Evolutionary conservation across 1,140 invertebrate genomes (phyloP).

Genomic region (Ceratina australensis): DNA sequence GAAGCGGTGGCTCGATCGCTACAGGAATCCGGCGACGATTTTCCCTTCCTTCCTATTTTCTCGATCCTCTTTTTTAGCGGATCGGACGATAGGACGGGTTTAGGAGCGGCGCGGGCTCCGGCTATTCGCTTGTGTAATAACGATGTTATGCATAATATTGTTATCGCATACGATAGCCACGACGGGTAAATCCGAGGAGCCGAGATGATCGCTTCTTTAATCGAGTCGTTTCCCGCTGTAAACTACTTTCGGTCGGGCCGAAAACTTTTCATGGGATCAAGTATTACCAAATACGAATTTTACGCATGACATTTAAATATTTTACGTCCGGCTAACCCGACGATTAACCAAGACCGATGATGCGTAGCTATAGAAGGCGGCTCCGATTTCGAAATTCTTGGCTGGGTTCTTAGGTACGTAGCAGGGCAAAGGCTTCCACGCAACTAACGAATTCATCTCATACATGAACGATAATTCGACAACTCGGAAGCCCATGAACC

Average conservation of each 20-base stretch:
- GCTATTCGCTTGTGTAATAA: background rate
- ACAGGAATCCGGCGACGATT: slow-evolving; percentile 7
- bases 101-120: background rate
- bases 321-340: no score
- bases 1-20: slow-evolving; percentile 7
- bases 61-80: slow-evolving; percentile 27
- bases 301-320: no score
- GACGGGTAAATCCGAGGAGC: background rate
- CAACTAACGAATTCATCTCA: background rate
- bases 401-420: background rate
- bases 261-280: no score
- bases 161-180: background rate
- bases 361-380: background rate
- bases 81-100: background rate
- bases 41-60: slow-evolving; percentile 55
- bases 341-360: no score
- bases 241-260: no score
- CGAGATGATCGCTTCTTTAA: background rate
- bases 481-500: slow-evolving; percentile 26
- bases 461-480: background rate
- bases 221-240: no score
- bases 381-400: background rate
- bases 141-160: background rate
- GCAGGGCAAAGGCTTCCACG: no score
- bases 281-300: no score